A percentile compares a stretch with the other conserved stretches of the same genome.
Evolutionary conservation across 2,113 vertebrate genomes (phyloP).

Genomic region (Gymnocephalus cernua): DNA sequence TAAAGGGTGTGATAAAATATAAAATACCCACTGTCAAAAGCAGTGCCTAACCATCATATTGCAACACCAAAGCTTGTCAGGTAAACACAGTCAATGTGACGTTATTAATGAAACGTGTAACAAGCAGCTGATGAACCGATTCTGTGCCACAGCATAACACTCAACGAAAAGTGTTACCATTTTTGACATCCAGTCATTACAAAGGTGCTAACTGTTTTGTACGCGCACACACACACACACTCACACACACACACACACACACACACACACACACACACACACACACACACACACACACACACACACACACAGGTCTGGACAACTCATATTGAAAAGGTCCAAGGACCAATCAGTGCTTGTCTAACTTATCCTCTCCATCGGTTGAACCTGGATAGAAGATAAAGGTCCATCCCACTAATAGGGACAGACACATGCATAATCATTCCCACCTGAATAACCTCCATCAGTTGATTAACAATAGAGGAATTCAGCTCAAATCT

Average conservation of each 20-base stretch:
- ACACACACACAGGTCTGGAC: constrained; percentile 66
- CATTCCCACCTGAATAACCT: constrained; percentile 62
- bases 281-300: constrained; percentile 45
- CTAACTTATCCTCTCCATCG: constrained; percentile 50
- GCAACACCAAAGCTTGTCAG: constrained; percentile 80
- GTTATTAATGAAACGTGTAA: constrained; percentile 71
- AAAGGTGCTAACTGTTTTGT: constrained; percentile 78
- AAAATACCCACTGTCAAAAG: constrained; percentile 83
- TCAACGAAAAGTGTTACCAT: constrained; percentile 57
- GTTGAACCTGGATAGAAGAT: constrained; percentile 68
- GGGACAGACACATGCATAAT: constrained; percentile 75
- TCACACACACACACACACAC: constrained; percentile 9
- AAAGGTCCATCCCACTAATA: constrained; percentile 59
- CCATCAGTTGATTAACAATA: constrained; percentile 67
- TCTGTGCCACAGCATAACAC: constrained; percentile 75
- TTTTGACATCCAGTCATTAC: constrained; percentile 72
- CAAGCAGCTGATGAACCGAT: constrained; percentile 78
- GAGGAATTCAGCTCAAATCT: constrained; percentile 59
- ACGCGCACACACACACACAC: constrained; percentile 38
- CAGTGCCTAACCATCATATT: constrained; percentile 83
- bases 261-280: constrained; percentile 43
- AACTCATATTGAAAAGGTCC: constrained; percentile 69
- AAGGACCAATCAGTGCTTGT: constrained; percentile 76
- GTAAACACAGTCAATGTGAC: constrained; percentile 80
- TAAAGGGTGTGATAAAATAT: constrained; percentile 83